These are phyloP conservation scores for Hofmannophila pseudospretella DNA, from an alignment of 2,888 invertebrate genomes.

Conservation along the genomic window DNA sequence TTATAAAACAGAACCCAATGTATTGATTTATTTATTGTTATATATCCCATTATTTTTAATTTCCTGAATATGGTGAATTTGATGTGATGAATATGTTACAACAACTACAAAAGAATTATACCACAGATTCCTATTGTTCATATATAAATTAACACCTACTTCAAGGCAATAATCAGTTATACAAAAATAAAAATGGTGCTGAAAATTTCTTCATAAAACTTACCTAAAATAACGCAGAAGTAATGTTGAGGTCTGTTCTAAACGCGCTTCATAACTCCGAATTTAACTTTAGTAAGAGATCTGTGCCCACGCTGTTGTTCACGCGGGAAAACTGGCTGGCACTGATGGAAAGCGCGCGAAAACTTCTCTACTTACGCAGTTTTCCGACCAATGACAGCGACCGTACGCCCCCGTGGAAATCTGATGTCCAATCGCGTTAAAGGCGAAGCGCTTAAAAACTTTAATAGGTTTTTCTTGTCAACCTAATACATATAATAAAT, in stretches of 20 bases:
- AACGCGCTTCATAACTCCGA: constrained; percentile 49
- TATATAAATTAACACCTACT: no score
- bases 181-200: no score
- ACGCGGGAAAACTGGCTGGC: constrained; percentile 53
- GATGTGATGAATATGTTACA: no score
- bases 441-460: constrained; percentile 63
- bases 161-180: no score
- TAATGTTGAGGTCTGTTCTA: constrained; percentile 23
- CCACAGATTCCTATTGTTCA: no score
- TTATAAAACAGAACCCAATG: no score
- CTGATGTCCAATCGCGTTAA: constrained; percentile 46
- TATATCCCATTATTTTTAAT: no score
- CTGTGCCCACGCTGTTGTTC: constrained; percentile 20
- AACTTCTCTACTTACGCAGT: constrained; percentile 60
- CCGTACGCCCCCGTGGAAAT: constrained; percentile 52
- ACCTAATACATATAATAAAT: constrained; percentile 16
- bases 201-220: no score
- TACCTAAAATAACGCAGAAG: constrained; percentile 26
- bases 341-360: constrained; percentile 70
- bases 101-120: no score
- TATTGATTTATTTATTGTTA: no score
- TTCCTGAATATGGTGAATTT: no score
- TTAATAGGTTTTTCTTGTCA: constrained; percentile 70
- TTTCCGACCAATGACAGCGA: constrained; percentile 45
- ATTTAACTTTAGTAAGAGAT: constrained; percentile 25